A percentile compares a stretch with the other conserved stretches of the same genome.
phyloP scores from a whole-genome alignment of 1,140 invertebrate species.

The Caenorhabditis remanei region DNA sequence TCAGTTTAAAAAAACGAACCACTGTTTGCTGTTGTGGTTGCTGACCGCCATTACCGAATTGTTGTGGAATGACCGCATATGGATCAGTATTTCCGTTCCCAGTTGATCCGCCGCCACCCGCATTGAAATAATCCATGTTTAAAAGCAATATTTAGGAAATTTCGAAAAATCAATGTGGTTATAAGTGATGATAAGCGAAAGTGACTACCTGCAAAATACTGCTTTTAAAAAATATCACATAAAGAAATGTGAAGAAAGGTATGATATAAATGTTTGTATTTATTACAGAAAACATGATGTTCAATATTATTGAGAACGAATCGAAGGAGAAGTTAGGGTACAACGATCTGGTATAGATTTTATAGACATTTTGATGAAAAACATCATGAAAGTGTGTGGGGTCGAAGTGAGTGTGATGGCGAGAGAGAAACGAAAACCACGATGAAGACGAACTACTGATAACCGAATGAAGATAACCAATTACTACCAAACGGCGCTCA shows the following conservation, averaged over 20 bases:
- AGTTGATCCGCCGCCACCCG: constrained; percentile 17
- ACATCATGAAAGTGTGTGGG: background rate
- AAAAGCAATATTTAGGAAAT: background rate
- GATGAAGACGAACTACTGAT: constrained; percentile 30
- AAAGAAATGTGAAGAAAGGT: background rate
- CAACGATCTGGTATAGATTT: background rate
- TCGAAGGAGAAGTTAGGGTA: too few species aligned
- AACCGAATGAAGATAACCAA: too few species aligned
- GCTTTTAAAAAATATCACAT: background rate
- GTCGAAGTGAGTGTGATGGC: background rate
- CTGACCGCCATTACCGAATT: constrained; percentile 20
- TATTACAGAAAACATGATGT: too few species aligned
- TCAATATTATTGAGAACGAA: too few species aligned
- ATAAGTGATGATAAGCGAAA: constrained; percentile 2
- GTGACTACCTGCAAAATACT: background rate
- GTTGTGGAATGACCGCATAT: constrained; percentile 41
- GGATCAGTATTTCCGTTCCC: constrained; percentile 35
- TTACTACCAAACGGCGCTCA: background rate
- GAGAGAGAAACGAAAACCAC: background rate
- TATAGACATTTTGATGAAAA: background rate
- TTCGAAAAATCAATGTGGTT: background rate
- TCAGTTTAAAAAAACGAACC: background rate
- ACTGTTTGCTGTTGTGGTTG: constrained; percentile 26
- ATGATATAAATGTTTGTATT: too few species aligned
- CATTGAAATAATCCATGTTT: constrained; percentile 30